A percentile compares a stretch with the other conserved stretches of the same genome.
These are phyloP conservation scores for Diadema setosum DNA, from an alignment of 35 echinoderm and acorn worm species.

Conservation along the genomic window DNA sequence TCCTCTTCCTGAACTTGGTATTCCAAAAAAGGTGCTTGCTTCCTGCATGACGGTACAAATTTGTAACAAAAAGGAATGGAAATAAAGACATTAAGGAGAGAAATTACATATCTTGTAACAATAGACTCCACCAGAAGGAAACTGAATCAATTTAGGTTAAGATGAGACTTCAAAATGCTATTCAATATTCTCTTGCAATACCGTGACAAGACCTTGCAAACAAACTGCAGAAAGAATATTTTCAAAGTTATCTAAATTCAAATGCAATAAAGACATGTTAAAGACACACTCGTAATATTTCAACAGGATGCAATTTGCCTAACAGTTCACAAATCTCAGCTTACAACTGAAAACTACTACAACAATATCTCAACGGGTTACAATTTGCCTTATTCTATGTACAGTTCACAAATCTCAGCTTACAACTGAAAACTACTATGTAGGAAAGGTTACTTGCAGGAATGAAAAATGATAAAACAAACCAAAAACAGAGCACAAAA, in stretches of 20 bases:
- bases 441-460: neutral
- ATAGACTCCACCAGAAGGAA: neutral
- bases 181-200: neutral
- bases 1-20: conserved; percentile 36
- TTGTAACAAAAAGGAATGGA: neutral
- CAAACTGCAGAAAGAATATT: neutral
- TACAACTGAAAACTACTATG: neutral
- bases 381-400: too few relatives aligned
- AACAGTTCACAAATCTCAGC: too few relatives aligned
- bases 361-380: too few relatives aligned
- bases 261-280: too few relatives aligned
- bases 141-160: neutral
- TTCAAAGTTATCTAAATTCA: neutral
- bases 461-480: too few relatives aligned
- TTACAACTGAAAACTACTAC: too few relatives aligned
- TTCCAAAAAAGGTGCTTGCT: conserved; percentile 40
- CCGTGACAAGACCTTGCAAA: neutral
- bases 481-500: too few relatives aligned
- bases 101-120: neutral
- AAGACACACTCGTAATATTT: too few relatives aligned
- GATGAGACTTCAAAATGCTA: neutral
- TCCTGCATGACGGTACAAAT: conserved; percentile 32
- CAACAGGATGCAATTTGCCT: too few relatives aligned
- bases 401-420: too few relatives aligned
- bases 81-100: neutral